phyloP scores from a whole-genome alignment of 23 tunicate genomes.

The Halocynthia roretzi region DNA sequence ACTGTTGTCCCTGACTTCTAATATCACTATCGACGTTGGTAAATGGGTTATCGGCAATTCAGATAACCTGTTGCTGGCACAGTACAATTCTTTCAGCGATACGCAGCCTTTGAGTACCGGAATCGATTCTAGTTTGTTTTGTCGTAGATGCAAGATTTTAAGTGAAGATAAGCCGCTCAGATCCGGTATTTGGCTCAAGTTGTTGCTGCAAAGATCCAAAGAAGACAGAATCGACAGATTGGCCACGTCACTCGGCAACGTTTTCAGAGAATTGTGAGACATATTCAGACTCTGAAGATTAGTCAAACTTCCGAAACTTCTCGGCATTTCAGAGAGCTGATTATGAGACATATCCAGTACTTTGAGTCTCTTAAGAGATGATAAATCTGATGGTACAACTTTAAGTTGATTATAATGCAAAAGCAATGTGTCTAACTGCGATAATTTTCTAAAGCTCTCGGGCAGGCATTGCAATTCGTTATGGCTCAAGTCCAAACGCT shows the following conservation, averaged over 20 bases:
- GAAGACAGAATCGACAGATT: conserved; percentile 10
- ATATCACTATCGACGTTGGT: conserved; percentile 36
- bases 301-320: conserved; percentile 2
- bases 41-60: conserved; percentile 17
- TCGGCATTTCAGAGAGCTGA: conserved; percentile 25
- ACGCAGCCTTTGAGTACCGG: conserved; percentile 40
- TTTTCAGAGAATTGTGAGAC: conserved; percentile 29
- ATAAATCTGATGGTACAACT: conserved; percentile 22
- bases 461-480: conserved; percentile 38
- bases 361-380: conserved; percentile 13
- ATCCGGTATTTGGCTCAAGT: conserved; percentile 32
- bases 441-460: conserved; percentile 6
- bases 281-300: conserved; percentile 38
- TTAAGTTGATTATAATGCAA: conserved; percentile 57
- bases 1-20: conserved; percentile 76
- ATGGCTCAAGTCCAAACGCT: conserved; percentile 58
- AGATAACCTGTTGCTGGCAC: conserved; percentile 54
- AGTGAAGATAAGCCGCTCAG: conserved; percentile 19
- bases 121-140: conserved; percentile 29
- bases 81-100: conserved; percentile 41
- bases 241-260: conserved; percentile 23
- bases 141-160: conserved; percentile 43
- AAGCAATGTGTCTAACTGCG: conserved; percentile 24
- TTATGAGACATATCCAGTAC: conserved; percentile 60
- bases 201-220: conserved; percentile 52